Conservation (phyloP, 2,797 vertebrate genomes). For the Pangasius djambal region DNA sequence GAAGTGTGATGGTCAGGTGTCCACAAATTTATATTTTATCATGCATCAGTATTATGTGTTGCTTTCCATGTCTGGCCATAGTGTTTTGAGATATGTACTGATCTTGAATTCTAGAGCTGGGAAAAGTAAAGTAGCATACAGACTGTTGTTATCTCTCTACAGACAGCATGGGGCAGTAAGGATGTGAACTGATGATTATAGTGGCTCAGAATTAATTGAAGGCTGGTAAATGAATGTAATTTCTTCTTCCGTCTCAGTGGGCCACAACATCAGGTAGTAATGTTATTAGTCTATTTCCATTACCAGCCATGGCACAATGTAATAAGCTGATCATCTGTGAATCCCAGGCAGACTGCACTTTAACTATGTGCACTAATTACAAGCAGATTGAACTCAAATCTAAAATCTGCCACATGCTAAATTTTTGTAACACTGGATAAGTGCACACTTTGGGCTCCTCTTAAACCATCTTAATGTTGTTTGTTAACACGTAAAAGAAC, state of each 20-base stretch:
- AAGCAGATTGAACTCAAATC: conserved; percentile 39
- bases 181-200: conserved; percentile 78
- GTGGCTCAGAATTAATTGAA: conserved; percentile 74
- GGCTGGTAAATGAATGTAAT: conserved; percentile 73
- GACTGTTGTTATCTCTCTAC: conserved; percentile 63
- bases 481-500: background rate
- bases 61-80: background rate
- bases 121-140: conserved; percentile 61
- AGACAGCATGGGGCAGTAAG: conserved; percentile 74
- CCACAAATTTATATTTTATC: background rate
- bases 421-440: background rate
- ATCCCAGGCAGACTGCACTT: conserved; percentile 62
- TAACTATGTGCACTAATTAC: conserved; percentile 67
- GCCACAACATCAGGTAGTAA: conserved; percentile 73
- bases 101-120: background rate
- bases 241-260: conserved; percentile 70
- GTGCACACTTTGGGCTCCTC: background rate
- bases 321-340: conserved; percentile 70
- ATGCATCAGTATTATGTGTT: background rate
- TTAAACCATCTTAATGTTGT: background rate
- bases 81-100: background rate
- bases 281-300: conserved; percentile 74
- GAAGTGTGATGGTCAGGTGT: background rate
- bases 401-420: conserved; percentile 13
- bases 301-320: conserved; percentile 69